Evolutionary conservation across 2,113 vertebrate genomes (phyloP).

Genomic region (Rhodinocichla rosea): DNA sequence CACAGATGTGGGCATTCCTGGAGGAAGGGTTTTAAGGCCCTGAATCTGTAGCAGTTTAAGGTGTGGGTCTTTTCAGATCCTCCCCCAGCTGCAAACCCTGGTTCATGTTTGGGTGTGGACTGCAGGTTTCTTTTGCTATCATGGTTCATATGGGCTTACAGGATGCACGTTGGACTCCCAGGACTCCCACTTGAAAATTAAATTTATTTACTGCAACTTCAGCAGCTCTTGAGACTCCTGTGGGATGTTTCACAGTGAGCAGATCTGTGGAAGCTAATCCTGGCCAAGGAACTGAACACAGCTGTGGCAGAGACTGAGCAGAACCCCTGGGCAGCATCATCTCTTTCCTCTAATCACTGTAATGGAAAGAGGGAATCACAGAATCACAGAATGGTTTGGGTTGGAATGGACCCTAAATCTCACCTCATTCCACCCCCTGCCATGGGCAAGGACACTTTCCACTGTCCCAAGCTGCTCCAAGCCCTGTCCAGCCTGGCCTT

Average conservation of each 20-base stretch:
- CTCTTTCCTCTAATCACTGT: background rate
- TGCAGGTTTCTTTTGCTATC: conserved; percentile 42
- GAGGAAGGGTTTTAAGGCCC: background rate
- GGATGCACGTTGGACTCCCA: background rate
- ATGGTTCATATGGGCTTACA: conserved; percentile 13
- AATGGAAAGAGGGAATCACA: background rate
- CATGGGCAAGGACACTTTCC: background rate
- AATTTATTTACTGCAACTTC: conserved; percentile 58
- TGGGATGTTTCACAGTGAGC: background rate
- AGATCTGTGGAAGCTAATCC: conserved; percentile 12
- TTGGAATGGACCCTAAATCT: background rate
- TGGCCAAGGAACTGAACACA: background rate
- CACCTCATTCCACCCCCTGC: fast-evolving
- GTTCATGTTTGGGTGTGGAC: background rate
- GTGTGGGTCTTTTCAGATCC: background rate
- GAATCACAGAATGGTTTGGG: background rate
- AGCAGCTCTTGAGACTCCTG: conserved; percentile 27
- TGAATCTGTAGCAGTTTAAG: background rate
- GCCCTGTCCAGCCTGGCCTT: fast-evolving
- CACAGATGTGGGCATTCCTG: background rate
- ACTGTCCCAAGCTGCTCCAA: background rate
- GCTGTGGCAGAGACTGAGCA: background rate
- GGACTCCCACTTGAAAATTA: conserved; percentile 33
- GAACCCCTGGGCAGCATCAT: background rate
- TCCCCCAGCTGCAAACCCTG: conserved; percentile 13